Evolutionary conservation across 37 sponge, comb jelly and placozoan genomes (phyloP).

Genomic region (Spongilla lacustris): DNA sequence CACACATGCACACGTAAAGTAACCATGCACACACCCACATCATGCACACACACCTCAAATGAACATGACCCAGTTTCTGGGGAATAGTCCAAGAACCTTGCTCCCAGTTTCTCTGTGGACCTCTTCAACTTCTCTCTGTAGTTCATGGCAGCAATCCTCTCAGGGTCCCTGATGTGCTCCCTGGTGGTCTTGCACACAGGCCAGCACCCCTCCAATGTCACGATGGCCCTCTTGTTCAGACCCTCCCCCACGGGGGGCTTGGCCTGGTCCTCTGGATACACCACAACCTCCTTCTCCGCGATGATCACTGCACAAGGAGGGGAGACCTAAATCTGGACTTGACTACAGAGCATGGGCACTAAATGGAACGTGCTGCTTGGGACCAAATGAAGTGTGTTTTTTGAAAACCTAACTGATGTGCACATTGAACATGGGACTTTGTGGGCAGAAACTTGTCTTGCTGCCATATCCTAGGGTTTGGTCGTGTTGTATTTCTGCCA

Average conservation of each 20-base stretch:
- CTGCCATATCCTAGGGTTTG: too few relatives aligned
- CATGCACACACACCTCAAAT: slow-evolving; percentile 46
- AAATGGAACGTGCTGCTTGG: too few relatives aligned
- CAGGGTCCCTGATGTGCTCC: slow-evolving; percentile 73
- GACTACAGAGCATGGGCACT: too few relatives aligned
- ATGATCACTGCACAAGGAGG: slow-evolving; percentile 59
- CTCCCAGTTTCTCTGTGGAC: slow-evolving; percentile 84
- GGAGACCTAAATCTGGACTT: background rate
- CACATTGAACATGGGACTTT: too few relatives aligned
- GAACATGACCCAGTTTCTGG: slow-evolving; percentile 79
- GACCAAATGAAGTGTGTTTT: too few relatives aligned
- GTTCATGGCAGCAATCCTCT: slow-evolving; percentile 40
- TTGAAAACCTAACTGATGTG: too few relatives aligned
- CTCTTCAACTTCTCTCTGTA: slow-evolving; percentile 73
- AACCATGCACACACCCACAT: background rate
- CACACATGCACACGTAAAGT: slow-evolving; percentile 6
- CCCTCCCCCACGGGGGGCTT: slow-evolving; percentile 81
- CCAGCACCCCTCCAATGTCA: slow-evolving; percentile 76
- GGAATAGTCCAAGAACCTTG: slow-evolving; percentile 77
- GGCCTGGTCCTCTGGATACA: slow-evolving; percentile 81
- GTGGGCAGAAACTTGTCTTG: too few relatives aligned
- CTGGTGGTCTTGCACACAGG: slow-evolving; percentile 85
- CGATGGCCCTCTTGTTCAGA: slow-evolving; percentile 84
- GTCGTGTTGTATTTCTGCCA: too few relatives aligned
- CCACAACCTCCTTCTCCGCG: slow-evolving; percentile 79